These are phyloP conservation scores for Drosophila conformis DNA, from an alignment of 2,888 invertebrate genomes.

Conservation along the genomic window DNA sequence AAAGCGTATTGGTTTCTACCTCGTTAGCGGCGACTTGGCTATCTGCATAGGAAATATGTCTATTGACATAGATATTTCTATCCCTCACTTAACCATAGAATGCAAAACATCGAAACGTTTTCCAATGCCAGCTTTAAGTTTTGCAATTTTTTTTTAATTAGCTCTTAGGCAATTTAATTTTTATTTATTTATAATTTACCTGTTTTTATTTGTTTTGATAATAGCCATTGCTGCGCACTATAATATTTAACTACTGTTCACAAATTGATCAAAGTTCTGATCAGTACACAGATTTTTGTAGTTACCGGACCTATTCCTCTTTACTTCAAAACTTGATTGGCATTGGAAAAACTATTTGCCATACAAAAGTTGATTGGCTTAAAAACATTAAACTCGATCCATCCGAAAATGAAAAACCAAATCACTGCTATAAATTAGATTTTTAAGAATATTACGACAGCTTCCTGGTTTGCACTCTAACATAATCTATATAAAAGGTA, in stretches of 20 bases:
- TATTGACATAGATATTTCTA: neutral
- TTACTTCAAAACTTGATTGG: neutral
- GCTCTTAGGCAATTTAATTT: neutral
- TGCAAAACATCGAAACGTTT: too few relatives aligned
- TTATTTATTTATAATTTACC: neutral
- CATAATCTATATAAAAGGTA: neutral
- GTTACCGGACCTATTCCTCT: neutral
- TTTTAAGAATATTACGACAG: neutral
- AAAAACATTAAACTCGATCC: neutral
- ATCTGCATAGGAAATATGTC: neutral
- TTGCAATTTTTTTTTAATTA: neutral
- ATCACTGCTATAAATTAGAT: neutral
- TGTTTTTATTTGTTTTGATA: neutral
- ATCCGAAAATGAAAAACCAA: neutral
- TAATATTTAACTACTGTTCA: neutral
- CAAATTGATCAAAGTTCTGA: neutral
- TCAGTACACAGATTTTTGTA: neutral
- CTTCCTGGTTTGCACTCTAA: neutral
- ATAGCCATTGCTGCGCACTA: neutral
- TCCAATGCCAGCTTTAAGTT: neutral
- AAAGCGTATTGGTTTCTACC: neutral
- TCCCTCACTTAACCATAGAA: conserved; percentile 17
- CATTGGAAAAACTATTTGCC: neutral
- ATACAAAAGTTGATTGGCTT: neutral
- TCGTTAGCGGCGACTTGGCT: neutral